Conservation (phyloP, 2,888 invertebrate genomes). For the Priocnemis perturbator region DNA sequence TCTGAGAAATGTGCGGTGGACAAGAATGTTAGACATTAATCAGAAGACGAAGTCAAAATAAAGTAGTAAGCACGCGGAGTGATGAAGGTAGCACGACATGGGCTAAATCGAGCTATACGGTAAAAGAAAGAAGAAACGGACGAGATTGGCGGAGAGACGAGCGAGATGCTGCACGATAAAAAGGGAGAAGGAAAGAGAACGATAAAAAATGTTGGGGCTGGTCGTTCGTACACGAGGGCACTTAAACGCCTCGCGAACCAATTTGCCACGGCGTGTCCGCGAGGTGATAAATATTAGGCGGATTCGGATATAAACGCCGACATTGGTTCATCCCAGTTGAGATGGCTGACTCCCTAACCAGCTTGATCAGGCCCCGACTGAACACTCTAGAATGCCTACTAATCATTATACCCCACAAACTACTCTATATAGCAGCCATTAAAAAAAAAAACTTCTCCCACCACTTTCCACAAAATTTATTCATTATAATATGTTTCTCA, state of each 20-base stretch:
- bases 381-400: too few species aligned
- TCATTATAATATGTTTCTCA: too few species aligned
- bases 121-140: slow-evolving; percentile 14
- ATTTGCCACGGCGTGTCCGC: slow-evolving; percentile 64
- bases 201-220: slow-evolving; percentile 7
- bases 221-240: slow-evolving; percentile 40
- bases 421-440: too few species aligned
- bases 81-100: too few species aligned
- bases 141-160: slow-evolving; percentile 32
- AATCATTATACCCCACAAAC: too few species aligned
- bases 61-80: too few species aligned
- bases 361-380: slow-evolving; percentile 12
- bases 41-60: too few species aligned
- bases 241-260: slow-evolving; percentile 64
- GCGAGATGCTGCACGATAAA: slow-evolving; percentile 31
- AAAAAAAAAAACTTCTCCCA: too few species aligned
- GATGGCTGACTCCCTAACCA: slow-evolving; percentile 38
- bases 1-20: too few species aligned
- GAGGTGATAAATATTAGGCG: slow-evolving; percentile 60
- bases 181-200: slow-evolving; percentile 20
- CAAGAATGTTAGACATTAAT: too few species aligned
- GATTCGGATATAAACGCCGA: slow-evolving; percentile 41
- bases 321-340: slow-evolving; percentile 25
- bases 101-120: too few species aligned
- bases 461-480: too few species aligned